Conservation (phyloP, 2,113 vertebrate species). For the Capreolus pygargus region DNA sequence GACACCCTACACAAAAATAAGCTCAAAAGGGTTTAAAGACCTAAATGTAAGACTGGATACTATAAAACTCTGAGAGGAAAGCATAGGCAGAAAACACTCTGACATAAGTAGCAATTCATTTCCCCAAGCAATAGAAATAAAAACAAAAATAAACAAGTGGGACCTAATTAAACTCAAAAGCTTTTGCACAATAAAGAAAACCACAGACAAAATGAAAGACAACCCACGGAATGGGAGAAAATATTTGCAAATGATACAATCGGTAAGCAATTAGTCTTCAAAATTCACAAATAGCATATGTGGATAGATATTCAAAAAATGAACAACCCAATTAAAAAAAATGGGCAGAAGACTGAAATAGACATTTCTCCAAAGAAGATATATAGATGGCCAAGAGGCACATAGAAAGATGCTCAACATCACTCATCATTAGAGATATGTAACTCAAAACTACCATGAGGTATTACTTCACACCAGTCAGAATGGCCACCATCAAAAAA, state of each 20-base stretch:
- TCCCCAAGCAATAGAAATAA: neutral
- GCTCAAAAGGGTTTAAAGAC: neutral
- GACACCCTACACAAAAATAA: neutral
- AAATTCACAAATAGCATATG: neutral
- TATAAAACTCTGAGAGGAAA: neutral
- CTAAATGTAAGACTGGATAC: neutral
- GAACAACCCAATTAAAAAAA: neutral
- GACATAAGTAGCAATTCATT: accelerated
- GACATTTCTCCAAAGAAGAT: neutral
- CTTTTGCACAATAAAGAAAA: neutral
- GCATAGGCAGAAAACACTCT: neutral
- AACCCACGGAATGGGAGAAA: neutral
- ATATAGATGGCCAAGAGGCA: neutral
- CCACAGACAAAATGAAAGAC: neutral
- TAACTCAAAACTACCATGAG: neutral
- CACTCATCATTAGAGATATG: neutral
- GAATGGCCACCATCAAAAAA: neutral
- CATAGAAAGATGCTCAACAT: neutral
- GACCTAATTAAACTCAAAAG: neutral
- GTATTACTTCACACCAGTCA: neutral
- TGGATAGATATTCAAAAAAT: neutral
- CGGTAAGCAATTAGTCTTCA: accelerated
- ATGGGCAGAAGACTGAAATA: neutral
- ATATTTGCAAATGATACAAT: neutral
- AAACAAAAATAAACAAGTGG: neutral